Evolutionary conservation across 2,113 vertebrate species (phyloP).

Genomic region (Malurus melanocephalus): DNA sequence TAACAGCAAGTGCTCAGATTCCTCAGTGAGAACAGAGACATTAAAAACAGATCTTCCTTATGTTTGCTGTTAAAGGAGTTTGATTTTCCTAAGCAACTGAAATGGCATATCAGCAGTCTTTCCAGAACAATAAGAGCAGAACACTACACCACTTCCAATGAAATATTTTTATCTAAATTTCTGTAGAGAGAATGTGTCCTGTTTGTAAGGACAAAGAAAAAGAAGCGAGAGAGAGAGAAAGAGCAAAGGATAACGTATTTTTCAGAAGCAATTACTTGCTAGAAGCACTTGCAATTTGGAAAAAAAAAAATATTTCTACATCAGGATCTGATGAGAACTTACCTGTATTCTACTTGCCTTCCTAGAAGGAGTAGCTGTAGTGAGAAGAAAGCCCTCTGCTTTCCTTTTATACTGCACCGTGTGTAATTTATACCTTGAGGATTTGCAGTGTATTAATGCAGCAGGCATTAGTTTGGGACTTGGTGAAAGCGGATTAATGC

Average conservation of each 20-base stretch:
- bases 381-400: not conserved
- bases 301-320: not conserved
- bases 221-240: not conserved
- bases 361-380: slow-evolving; percentile 16
- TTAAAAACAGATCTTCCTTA: not conserved
- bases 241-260: not conserved
- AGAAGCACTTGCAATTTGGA: not conserved
- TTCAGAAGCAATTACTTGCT: not conserved
- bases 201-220: not conserved
- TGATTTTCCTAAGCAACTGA: not conserved
- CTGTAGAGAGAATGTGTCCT: not conserved
- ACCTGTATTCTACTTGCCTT: slow-evolving; percentile 52
- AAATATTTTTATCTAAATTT: not conserved
- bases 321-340: slow-evolving; percentile 8
- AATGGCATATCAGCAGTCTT: not conserved
- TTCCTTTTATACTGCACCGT: slow-evolving; percentile 73
- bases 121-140: not conserved
- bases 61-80: not conserved
- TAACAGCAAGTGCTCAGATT: not conserved
- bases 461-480: slow-evolving; percentile 36
- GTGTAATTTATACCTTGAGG: slow-evolving; percentile 67
- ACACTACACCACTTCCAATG: not conserved
- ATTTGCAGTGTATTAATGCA: slow-evolving; percentile 69
- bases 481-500: slow-evolving; percentile 63
- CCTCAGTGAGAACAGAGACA: not conserved